Evolutionary conservation across 2,113 vertebrate species (phyloP).

Genomic region (Pelvicachromis taeniatus): DNA sequence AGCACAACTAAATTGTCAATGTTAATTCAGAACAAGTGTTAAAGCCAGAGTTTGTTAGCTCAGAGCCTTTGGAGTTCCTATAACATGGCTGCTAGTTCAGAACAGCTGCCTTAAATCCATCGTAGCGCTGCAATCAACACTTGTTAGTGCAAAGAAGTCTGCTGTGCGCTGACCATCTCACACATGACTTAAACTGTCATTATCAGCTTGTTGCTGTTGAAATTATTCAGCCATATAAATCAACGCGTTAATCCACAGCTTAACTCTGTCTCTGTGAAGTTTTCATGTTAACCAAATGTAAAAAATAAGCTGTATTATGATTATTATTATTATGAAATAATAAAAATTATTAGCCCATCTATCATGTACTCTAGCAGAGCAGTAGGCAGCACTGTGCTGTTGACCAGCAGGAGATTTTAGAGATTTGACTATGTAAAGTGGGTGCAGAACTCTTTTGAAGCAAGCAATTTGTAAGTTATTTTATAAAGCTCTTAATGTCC

Average conservation of each 20-base stretch:
- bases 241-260: background rate
- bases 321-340: too few relatives aligned
- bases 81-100: background rate
- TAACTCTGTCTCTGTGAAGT: background rate
- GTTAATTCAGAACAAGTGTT: background rate
- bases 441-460: background rate
- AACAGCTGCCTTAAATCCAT: background rate
- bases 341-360: background rate
- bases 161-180: background rate
- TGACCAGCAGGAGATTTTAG: background rate
- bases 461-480: background rate
- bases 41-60: slow-evolving; percentile 13
- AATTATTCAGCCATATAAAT: background rate
- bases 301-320: background rate
- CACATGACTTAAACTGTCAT: background rate
- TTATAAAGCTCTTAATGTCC: background rate
- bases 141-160: background rate
- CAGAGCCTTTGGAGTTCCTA: background rate
- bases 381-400: background rate
- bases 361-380: background rate
- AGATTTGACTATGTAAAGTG: background rate
- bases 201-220: background rate
- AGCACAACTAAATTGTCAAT: background rate
- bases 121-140: background rate
- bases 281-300: background rate